phyloP scores from a whole-genome alignment of 2,797 vertebrate species.

The Callimico goeldii region DNA sequence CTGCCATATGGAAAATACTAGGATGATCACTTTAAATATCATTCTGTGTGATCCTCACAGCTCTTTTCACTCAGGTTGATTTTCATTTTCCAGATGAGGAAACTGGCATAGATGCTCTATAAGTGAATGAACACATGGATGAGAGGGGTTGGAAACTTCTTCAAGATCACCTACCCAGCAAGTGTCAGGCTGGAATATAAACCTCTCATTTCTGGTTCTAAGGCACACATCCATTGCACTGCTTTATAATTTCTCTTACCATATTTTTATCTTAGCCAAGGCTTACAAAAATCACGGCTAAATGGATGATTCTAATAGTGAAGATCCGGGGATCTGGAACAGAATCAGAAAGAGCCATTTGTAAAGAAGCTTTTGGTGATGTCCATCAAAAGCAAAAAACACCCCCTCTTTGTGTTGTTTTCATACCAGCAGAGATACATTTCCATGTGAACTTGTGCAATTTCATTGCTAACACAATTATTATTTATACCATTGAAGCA shows the following conservation, averaged over 20 bases:
- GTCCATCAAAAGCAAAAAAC: neutral
- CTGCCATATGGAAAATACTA: neutral
- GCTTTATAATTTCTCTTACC: neutral
- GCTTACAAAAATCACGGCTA: neutral
- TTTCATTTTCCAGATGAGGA: neutral
- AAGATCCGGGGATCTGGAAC: neutral
- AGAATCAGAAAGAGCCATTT: neutral
- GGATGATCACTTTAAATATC: neutral
- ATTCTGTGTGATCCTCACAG: neutral
- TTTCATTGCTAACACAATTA: neutral
- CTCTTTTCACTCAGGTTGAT: rapidly evolving
- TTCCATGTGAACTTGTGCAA: neutral
- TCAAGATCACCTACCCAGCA: neutral
- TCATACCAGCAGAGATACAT: neutral
- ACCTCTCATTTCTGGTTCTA: neutral
- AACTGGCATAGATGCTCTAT: neutral
- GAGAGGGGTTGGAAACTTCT: neutral
- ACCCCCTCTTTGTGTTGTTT: neutral
- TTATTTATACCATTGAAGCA: neutral
- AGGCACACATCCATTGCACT: neutral
- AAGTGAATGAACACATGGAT: neutral
- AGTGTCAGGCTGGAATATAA: neutral
- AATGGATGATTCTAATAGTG: neutral
- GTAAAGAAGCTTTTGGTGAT: neutral
- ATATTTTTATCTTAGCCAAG: neutral